phyloP scores from a whole-genome alignment of 1,140 invertebrate genomes.

The Drosophila littoralis region DNA sequence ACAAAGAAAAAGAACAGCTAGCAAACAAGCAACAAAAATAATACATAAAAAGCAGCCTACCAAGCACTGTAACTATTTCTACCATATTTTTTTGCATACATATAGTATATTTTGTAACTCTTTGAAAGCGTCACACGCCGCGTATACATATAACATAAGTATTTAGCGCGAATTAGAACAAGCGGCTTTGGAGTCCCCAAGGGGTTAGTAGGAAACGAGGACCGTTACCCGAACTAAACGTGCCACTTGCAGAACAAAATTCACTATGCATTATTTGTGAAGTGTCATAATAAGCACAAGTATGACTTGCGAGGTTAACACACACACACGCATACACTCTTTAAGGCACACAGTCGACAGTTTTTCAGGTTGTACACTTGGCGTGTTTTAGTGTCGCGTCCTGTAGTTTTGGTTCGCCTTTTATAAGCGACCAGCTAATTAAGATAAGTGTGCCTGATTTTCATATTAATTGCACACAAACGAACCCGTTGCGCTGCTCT shows the following conservation, averaged over 20 bases:
- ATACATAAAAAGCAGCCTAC: neutral
- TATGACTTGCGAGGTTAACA: slow-evolving; percentile 45
- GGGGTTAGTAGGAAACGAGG: slow-evolving; percentile 14
- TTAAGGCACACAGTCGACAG: neutral
- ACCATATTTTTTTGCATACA: slow-evolving; percentile 4
- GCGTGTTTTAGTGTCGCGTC: slow-evolving; percentile 15
- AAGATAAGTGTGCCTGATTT: slow-evolving; percentile 83
- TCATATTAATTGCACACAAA: slow-evolving; percentile 80
- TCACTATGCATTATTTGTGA: slow-evolving; percentile 50
- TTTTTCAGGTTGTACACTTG: slow-evolving; percentile 33
- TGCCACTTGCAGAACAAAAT: slow-evolving; percentile 42
- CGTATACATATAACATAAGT: slow-evolving; percentile 22
- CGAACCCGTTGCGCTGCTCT: slow-evolving; percentile 65
- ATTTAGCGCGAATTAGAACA: slow-evolving; percentile 48
- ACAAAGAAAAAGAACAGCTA: slow-evolving; percentile 50
- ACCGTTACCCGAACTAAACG: slow-evolving; percentile 42
- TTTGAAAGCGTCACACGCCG: slow-evolving; percentile 23
- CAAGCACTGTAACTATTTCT: neutral
- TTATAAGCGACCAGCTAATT: slow-evolving; percentile 77
- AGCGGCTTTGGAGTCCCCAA: slow-evolving; percentile 19
- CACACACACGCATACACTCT: slow-evolving; percentile 12
- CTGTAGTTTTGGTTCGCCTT: slow-evolving; percentile 51
- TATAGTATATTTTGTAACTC: slow-evolving; percentile 2
- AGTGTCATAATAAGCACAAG: slow-evolving; percentile 53
- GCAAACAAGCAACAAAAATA: slow-evolving; percentile 11